These are phyloP conservation scores for Harpalus rubripes DNA, from an alignment of 2,888 invertebrate species.

Conservation along the genomic window DNA sequence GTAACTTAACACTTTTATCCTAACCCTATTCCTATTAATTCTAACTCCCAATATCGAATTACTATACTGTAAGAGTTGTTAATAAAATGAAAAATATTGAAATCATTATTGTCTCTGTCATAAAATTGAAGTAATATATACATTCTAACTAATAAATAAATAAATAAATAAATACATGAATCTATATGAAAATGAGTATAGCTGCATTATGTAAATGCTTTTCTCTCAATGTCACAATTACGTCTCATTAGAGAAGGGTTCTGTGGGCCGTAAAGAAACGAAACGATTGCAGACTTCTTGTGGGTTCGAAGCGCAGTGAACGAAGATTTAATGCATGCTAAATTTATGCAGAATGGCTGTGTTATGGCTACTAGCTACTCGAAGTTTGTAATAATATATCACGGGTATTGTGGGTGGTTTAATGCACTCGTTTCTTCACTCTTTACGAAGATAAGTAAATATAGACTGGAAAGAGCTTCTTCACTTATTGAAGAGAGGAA, in stretches of 20 bases:
- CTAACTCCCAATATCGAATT: too few relatives aligned
- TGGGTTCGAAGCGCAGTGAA: conserved; percentile 30
- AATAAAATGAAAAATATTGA: too few relatives aligned
- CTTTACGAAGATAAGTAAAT: not conserved
- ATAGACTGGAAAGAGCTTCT: not conserved
- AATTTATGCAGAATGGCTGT: conserved; percentile 42
- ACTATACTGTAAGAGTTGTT: too few relatives aligned
- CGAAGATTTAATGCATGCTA: conserved; percentile 41
- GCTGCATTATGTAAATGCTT: not conserved
- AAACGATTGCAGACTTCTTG: conserved; percentile 31
- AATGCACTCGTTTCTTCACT: not conserved
- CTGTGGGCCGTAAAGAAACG: not conserved
- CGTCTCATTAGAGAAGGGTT: conserved; percentile 19
- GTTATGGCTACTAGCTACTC: conserved; percentile 17
- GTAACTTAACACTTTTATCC: too few relatives aligned
- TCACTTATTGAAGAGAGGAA: not conserved
- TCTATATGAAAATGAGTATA: not conserved
- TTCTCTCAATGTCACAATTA: conserved; percentile 17
- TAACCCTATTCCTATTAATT: too few relatives aligned
- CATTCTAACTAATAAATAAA: too few relatives aligned
- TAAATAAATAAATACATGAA: too few relatives aligned
- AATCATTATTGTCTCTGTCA: too few relatives aligned
- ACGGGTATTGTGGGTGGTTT: conserved; percentile 22
- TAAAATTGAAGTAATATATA: too few relatives aligned
- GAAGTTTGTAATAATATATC: conserved; percentile 42